Conservation (phyloP, 2,888 invertebrate genomes). For the Cosmia trapezina region DNA sequence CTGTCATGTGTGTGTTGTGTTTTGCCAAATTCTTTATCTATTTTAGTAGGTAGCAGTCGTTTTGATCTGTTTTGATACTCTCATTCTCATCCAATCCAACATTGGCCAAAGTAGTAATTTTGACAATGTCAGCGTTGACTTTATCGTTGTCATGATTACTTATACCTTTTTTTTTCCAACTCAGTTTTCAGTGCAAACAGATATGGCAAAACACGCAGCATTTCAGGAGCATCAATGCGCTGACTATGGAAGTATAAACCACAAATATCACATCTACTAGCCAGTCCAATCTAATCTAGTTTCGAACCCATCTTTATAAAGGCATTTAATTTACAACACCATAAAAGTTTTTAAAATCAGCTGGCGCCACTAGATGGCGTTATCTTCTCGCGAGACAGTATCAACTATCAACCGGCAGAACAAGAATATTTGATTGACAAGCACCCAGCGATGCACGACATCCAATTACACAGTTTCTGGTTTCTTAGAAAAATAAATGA, state of each 20-base stretch:
- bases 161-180: background rate
- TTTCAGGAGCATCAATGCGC: background rate
- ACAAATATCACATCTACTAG: too few relatives aligned
- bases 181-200: background rate
- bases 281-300: too few relatives aligned
- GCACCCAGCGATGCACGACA: slow-evolving; percentile 44
- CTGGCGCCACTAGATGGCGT: slow-evolving; percentile 46
- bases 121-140: background rate
- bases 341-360: slow-evolving; percentile 23
- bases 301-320: background rate
- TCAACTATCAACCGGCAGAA: slow-evolving; percentile 26
- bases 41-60: background rate
- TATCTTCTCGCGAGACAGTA: slow-evolving; percentile 13
- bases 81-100: background rate
- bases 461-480: slow-evolving; percentile 50
- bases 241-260: too few relatives aligned
- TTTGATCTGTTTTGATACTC: background rate
- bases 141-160: background rate
- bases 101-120: rapidly evolving
- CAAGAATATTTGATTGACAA: slow-evolving; percentile 61
- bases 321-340: slow-evolving; percentile 13
- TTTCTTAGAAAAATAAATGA: slow-evolving; percentile 38
- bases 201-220: background rate
- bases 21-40: slow-evolving; percentile 4
- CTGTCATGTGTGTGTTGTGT: background rate